These are phyloP conservation scores for Galeruca laticollis DNA, from an alignment of 2,888 invertebrate genomes.

Conservation along the genomic window DNA sequence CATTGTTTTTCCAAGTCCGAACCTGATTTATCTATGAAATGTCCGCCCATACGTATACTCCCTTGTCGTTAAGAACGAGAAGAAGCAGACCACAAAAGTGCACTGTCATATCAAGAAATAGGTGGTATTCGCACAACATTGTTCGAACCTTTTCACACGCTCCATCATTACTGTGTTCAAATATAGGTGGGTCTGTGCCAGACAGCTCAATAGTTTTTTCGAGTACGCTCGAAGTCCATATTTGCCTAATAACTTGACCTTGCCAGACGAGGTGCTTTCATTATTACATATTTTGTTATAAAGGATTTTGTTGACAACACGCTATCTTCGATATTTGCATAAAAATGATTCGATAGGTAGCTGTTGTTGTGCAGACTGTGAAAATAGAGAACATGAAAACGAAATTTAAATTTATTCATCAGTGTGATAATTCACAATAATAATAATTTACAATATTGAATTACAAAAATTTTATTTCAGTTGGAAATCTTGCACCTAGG, in stretches of 20 bases:
- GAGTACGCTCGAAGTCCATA: constrained; percentile 44
- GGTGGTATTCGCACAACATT: constrained; percentile 59
- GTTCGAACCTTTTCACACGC: constrained; percentile 58
- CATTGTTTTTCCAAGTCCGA: background rate
- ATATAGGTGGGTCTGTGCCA: constrained; percentile 59
- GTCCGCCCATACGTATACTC: constrained; percentile 29
- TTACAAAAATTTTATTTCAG: no score
- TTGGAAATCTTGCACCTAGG: no score
- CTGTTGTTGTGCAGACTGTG: no score
- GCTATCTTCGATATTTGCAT: no score
- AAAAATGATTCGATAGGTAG: no score
- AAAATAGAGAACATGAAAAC: no score
- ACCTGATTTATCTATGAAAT: background rate
- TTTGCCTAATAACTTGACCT: constrained; percentile 50
- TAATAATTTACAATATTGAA: no score
- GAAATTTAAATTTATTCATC: no score
- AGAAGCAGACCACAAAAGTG: constrained; percentile 46
- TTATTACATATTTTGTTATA: constrained; percentile 30
- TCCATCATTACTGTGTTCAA: constrained; percentile 56
- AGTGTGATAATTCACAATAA: no score
- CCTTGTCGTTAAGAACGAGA: constrained; percentile 46
- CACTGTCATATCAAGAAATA: constrained; percentile 53
- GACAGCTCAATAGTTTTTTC: constrained; percentile 56
- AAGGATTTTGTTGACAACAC: background rate
- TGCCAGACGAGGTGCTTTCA: constrained; percentile 20